Conservation (phyloP, 2,888 invertebrate species). For the Patella ulyssiponensis region DNA sequence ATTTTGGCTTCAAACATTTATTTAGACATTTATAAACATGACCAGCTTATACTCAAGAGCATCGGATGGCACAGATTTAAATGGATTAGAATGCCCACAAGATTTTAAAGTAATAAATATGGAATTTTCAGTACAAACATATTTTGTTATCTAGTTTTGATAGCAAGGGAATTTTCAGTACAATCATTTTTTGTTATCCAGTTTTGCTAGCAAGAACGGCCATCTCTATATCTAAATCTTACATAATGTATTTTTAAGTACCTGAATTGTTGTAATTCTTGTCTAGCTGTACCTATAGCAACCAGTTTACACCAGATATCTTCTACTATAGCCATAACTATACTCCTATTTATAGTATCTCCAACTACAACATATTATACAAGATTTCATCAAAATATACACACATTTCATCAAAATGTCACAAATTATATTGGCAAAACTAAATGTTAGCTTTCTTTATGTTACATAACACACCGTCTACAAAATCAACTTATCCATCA, state of each 20-base stretch:
- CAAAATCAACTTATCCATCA: too few relatives aligned
- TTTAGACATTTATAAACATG: not conserved
- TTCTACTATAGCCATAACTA: slow-evolving; percentile 61
- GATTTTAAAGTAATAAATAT: not conserved
- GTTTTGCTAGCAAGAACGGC: not conserved
- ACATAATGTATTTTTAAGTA: slow-evolving; percentile 37
- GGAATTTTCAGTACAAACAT: not conserved
- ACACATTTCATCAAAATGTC: not conserved
- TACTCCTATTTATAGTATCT: slow-evolving; percentile 39
- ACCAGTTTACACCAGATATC: slow-evolving; percentile 72
- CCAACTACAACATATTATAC: slow-evolving; percentile 42
- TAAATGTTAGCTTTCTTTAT: slow-evolving; percentile 20
- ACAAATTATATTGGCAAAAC: too few relatives aligned
- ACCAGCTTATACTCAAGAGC: not conserved
- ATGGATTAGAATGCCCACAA: too few relatives aligned
- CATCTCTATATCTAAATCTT: not conserved
- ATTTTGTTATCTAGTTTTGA: slow-evolving; percentile 6
- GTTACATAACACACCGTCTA: too few relatives aligned
- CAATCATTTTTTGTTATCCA: not conserved
- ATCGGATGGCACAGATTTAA: too few relatives aligned
- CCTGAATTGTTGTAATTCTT: slow-evolving; percentile 73
- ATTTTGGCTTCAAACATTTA: too few relatives aligned
- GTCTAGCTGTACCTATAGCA: slow-evolving; percentile 71
- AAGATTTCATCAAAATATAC: too few relatives aligned
- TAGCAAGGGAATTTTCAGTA: not conserved